These are phyloP conservation scores for Takifugu ocellatus DNA, from an alignment of 2,797 vertebrate genomes.

Conservation along the genomic window DNA sequence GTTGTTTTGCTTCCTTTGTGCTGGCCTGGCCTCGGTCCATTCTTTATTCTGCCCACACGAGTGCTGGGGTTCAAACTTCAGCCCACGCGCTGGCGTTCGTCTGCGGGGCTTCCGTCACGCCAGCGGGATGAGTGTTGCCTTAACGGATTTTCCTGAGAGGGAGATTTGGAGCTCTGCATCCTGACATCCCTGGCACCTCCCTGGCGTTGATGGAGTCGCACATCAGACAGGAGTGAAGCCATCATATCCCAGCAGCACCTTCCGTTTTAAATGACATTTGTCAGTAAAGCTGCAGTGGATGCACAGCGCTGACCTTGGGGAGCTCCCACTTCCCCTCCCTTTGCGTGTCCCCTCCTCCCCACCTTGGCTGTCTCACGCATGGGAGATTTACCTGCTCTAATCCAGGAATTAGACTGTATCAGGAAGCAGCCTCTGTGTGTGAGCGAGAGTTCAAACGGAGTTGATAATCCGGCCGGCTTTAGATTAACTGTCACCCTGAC, in stretches of 20 bases:
- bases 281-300: slow-evolving; percentile 1
- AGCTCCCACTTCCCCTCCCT: slow-evolving; percentile 15
- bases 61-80: slow-evolving; percentile 26
- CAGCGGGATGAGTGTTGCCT: slow-evolving; percentile 11
- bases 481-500: slow-evolving; percentile 21
- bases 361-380: slow-evolving; percentile 15
- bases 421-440: slow-evolving; percentile 21
- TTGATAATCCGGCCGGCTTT: slow-evolving; percentile 39
- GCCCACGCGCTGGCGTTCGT: slow-evolving; percentile 23
- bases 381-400: slow-evolving; percentile 45
- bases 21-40: slow-evolving; percentile 33
- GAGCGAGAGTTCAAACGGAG: slow-evolving; percentile 41
- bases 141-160: slow-evolving; percentile 7
- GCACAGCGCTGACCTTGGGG: slow-evolving; percentile 7
- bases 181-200: slow-evolving; percentile 8
- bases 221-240: neutral
- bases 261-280: neutral
- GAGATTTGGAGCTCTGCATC: slow-evolving; percentile 5
- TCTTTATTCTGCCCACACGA: slow-evolving; percentile 32
- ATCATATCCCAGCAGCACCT: too few relatives aligned
- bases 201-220: slow-evolving; percentile 13
- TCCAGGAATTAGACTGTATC: slow-evolving; percentile 47
- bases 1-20: slow-evolving; percentile 59
- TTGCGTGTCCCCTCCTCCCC: neutral
- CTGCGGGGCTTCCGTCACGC: slow-evolving; percentile 27